phyloP scores from a whole-genome alignment of 1,140 invertebrate genomes.

The Brachionus rotundiformis region DNA sequence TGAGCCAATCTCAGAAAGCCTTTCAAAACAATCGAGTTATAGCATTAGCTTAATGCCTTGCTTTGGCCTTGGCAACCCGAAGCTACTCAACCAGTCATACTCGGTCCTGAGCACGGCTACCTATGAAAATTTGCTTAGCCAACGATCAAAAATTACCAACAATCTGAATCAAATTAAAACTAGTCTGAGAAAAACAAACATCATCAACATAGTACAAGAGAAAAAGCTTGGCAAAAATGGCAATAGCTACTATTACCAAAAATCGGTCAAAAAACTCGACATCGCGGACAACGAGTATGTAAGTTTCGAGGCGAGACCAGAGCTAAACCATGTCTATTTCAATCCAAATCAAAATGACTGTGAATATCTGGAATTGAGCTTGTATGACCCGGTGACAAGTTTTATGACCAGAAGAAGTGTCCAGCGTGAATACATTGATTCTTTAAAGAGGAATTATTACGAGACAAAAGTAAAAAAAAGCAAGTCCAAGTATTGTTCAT shows the following conservation, averaged over 20 bases:
- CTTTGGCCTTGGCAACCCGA: neutral
- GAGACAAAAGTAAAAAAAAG: neutral
- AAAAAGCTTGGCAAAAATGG: slow-evolving; percentile 33
- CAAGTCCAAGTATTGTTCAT: neutral
- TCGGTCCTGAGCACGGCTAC: neutral
- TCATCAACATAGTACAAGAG: slow-evolving; percentile 38
- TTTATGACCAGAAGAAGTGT: neutral
- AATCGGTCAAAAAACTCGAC: slow-evolving; percentile 1
- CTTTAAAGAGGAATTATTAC: neutral
- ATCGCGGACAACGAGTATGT: neutral
- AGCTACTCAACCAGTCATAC: neutral
- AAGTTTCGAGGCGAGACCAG: neutral
- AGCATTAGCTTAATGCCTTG: neutral
- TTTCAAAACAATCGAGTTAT: neutral
- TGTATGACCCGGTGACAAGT: neutral
- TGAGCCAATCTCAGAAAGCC: neutral
- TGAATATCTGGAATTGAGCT: neutral
- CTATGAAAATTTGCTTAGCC: neutral
- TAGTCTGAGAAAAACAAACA: neutral
- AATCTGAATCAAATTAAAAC: neutral
- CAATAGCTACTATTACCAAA: slow-evolving; percentile 37
- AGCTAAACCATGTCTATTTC: neutral
- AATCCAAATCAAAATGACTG: neutral
- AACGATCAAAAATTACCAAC: neutral
- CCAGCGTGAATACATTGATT: neutral